Evolutionary conservation across 2,888 invertebrate species (phyloP).

Genomic region (Pseudococcus longispinus): DNA sequence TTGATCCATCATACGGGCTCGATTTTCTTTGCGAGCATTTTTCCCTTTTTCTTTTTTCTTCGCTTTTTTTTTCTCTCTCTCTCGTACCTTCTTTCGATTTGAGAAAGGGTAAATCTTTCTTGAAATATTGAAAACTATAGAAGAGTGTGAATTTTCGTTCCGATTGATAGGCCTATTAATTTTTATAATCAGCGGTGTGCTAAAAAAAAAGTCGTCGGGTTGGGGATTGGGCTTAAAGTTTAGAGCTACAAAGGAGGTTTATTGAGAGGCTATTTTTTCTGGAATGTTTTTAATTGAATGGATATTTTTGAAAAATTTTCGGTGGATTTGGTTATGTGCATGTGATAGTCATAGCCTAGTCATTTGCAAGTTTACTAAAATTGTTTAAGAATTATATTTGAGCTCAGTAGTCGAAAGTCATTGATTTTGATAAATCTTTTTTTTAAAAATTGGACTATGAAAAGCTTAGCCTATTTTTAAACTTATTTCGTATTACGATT

Average conservation of each 20-base stretch:
- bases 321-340: too few species aligned
- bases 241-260: background rate
- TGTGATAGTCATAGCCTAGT: too few species aligned
- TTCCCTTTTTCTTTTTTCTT: background rate
- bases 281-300: too few species aligned
- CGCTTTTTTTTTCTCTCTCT: background rate
- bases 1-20: constrained; percentile 34
- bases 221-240: background rate
- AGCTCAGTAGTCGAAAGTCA: too few species aligned
- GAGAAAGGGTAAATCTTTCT: background rate
- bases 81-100: background rate
- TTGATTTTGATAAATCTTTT: too few species aligned
- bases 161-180: constrained; percentile 8
- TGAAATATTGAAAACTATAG: background rate
- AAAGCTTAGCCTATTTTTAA: too few species aligned
- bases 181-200: background rate
- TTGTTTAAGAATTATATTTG: too few species aligned
- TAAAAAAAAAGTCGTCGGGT: background rate
- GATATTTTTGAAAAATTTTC: too few species aligned
- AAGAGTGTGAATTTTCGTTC: background rate
- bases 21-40: constrained; percentile 17
- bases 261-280: background rate
- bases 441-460: too few species aligned
- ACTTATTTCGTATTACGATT: too few species aligned
- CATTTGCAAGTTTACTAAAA: too few species aligned